Conservation (phyloP, 2,113 vertebrate genomes). For the Halichoerus grypus region DNA sequence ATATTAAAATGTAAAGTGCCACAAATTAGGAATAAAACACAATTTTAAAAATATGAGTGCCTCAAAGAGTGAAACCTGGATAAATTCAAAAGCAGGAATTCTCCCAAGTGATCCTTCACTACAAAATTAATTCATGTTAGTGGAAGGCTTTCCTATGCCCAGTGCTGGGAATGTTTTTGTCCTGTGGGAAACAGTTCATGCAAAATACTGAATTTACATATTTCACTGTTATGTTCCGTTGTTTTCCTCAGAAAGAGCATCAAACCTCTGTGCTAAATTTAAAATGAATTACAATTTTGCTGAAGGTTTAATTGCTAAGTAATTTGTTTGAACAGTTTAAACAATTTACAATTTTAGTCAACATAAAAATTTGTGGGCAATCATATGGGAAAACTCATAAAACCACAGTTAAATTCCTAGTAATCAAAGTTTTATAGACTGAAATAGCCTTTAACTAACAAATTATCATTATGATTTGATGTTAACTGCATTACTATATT, state of each 20-base stretch:
- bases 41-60: conserved; percentile 61
- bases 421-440: conserved; percentile 99
- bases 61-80: conserved; percentile 82
- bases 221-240: conserved; percentile 87
- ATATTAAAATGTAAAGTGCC: conserved; percentile 81
- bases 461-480: conserved; percentile 99
- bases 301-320: conserved; percentile 94
- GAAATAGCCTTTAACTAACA: conserved; percentile 98
- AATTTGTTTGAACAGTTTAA: conserved; percentile 94
- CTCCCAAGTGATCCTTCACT: conserved; percentile 82
- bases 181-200: conserved; percentile 84
- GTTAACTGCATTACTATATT: conserved; percentile 95
- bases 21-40: conserved; percentile 78
- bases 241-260: conserved; percentile 89
- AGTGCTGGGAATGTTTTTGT: conserved; percentile 83
- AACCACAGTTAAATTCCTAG: conserved; percentile 97
- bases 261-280: conserved; percentile 90
- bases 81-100: conserved; percentile 82
- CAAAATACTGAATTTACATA: conserved; percentile 88
- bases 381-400: conserved; percentile 97
- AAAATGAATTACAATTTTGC: conserved; percentile 92
- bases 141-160: conserved; percentile 81
- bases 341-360: conserved; percentile 93
- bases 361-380: conserved; percentile 98
- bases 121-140: conserved; percentile 84